Evolutionary conservation across 2,888 invertebrate species (phyloP).

Genomic region (Xestoiulus laeticollis): DNA sequence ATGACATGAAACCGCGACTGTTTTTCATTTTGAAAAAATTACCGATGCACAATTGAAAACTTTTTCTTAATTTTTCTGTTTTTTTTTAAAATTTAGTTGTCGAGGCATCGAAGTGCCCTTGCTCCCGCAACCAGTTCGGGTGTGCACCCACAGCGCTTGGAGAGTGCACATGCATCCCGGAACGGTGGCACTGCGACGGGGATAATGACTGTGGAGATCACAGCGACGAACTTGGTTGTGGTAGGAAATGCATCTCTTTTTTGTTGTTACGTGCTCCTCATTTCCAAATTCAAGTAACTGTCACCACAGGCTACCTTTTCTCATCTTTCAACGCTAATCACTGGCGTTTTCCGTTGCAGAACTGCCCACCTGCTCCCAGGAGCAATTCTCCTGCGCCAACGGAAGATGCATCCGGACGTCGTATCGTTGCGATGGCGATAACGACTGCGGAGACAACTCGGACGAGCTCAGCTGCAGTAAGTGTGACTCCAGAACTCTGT

Average conservation of each 20-base stretch:
- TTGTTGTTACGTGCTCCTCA: neutral
- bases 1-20: too few relatives aligned
- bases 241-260: conserved; percentile 41
- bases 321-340: neutral
- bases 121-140: conserved; percentile 55
- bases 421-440: conserved; percentile 82
- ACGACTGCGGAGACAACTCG: too few relatives aligned
- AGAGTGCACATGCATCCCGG: conserved; percentile 56
- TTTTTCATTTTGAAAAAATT: too few relatives aligned
- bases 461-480: conserved; percentile 64
- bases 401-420: conserved; percentile 79
- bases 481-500: conserved; percentile 63
- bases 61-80: too few relatives aligned
- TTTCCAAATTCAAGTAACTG: too few relatives aligned
- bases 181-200: conserved; percentile 55
- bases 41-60: too few relatives aligned
- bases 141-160: conserved; percentile 55
- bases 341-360: conserved; percentile 16
- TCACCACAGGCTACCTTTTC: too few relatives aligned
- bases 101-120: conserved; percentile 49
- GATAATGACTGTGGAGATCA: conserved; percentile 55
- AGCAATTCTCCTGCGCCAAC: conserved; percentile 80
- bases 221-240: conserved; percentile 54
- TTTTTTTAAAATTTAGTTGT: too few relatives aligned
- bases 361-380: conserved; percentile 70